phyloP scores from a whole-genome alignment of 2,888 invertebrate genomes.

The Cyrtodaria siliqua region DNA sequence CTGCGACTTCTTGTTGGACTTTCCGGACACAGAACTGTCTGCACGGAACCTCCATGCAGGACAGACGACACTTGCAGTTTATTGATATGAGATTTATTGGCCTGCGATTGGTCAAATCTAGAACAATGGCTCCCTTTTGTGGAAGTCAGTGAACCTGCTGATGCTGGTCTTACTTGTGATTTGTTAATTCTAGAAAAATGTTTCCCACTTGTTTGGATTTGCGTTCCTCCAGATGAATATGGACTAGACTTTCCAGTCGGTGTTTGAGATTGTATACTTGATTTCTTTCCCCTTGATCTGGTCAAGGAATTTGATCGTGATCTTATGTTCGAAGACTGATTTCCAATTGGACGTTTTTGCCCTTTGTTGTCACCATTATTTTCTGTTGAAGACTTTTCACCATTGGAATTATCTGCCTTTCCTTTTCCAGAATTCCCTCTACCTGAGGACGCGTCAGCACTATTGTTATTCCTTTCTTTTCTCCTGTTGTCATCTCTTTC shows the following conservation, averaged over 20 bases:
- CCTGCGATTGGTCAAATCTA: slow-evolving; percentile 44
- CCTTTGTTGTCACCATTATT: slow-evolving; percentile 12
- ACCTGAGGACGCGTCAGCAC: not conserved
- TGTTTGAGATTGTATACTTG: no score
- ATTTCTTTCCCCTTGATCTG: slow-evolving; percentile 8
- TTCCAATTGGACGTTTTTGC: no score
- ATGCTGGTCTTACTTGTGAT: slow-evolving; percentile 23
- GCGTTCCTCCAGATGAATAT: not conserved
- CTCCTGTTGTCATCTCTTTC: slow-evolving; percentile 19
- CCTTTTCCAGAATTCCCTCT: slow-evolving; percentile 8
- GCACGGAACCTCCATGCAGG: slow-evolving; percentile 57
- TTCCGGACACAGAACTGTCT: slow-evolving; percentile 60
- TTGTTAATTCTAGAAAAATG: no score
- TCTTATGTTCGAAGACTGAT: slow-evolving; percentile 1
- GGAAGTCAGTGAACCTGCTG: slow-evolving; percentile 7
- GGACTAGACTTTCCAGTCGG: not conserved
- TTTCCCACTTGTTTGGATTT: no score
- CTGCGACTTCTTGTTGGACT: slow-evolving; percentile 64
- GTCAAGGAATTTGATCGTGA: not conserved
- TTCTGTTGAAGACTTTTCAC: slow-evolving; percentile 1
- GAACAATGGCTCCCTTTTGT: slow-evolving; percentile 29
- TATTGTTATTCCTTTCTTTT: slow-evolving; percentile 5
- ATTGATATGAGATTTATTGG: slow-evolving; percentile 53
- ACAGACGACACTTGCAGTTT: slow-evolving; percentile 62
- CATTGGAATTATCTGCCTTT: slow-evolving; percentile 1